Conservation (phyloP, 2,113 vertebrate genomes). For the Monopterus albus region DNA sequence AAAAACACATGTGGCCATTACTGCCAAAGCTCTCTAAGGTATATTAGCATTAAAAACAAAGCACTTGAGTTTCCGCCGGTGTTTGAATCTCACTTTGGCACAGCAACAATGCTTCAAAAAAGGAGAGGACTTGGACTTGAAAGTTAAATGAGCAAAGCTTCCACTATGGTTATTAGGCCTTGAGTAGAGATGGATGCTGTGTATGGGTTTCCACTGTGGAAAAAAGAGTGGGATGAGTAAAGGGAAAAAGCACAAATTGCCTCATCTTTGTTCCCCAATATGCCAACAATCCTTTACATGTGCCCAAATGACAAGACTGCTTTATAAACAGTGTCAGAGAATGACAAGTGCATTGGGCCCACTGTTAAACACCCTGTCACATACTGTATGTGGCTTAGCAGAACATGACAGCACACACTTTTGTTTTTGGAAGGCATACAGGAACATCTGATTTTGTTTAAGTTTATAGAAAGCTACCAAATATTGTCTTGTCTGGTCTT, state of each 20-base stretch:
- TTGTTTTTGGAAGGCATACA: too few species aligned
- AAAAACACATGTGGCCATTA: slow-evolving; percentile 21
- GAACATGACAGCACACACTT: slow-evolving; percentile 64
- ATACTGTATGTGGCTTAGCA: slow-evolving; percentile 65
- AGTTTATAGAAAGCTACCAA: too few species aligned
- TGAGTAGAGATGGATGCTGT: slow-evolving; percentile 21
- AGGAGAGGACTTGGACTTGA: slow-evolving; percentile 15
- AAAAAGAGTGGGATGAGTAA: slow-evolving; percentile 32
- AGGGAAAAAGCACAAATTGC: slow-evolving; percentile 43
- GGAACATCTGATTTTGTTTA: too few species aligned
- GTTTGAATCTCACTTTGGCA: slow-evolving; percentile 33
- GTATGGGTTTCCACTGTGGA: slow-evolving; percentile 27
- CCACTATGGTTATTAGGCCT: slow-evolving; percentile 28
- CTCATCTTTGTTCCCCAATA: slow-evolving; percentile 20
- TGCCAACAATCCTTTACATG: slow-evolving; percentile 14
- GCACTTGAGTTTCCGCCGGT: background rate
- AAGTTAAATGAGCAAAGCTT: slow-evolving; percentile 34
- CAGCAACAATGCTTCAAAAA: slow-evolving; percentile 1
- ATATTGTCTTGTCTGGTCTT: too few species aligned
- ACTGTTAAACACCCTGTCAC: slow-evolving; percentile 60
- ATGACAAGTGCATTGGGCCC: slow-evolving; percentile 43
- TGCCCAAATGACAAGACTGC: slow-evolving; percentile 42
- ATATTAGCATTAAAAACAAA: slow-evolving; percentile 41
- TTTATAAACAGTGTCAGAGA: slow-evolving; percentile 45
- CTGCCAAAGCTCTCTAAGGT: slow-evolving; percentile 26